These are phyloP conservation scores for Dendrocincla fuliginosa DNA, from an alignment of 2,797 vertebrate genomes.

Conservation along the genomic window DNA sequence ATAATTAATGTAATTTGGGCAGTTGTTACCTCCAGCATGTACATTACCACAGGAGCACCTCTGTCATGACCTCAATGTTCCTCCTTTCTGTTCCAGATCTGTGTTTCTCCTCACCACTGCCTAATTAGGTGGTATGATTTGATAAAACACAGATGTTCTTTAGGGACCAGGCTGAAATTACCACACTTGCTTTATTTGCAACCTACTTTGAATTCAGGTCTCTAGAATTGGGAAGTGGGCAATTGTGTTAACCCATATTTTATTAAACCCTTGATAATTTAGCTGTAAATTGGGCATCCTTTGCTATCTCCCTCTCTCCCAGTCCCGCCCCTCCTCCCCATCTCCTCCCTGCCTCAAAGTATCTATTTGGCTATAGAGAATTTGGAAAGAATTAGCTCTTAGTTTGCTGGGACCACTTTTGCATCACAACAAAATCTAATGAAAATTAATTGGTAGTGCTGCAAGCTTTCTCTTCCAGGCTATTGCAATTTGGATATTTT, in stretches of 20 bases:
- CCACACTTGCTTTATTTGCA: neutral
- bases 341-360: neutral
- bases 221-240: neutral
- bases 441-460: slow-evolving; percentile 6
- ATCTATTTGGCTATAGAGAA: neutral
- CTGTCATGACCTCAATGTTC: neutral
- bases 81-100: slow-evolving; percentile 11
- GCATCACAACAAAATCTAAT: neutral
- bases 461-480: neutral
- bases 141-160: neutral
- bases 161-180: slow-evolving; percentile 39
- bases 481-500: neutral
- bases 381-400: neutral
- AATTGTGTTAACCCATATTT: slow-evolving; percentile 2
- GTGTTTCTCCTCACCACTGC: neutral
- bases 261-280: slow-evolving; percentile 24
- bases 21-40: neutral
- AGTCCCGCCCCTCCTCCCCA: no score
- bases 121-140: slow-evolving; percentile 13
- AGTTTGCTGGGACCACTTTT: neutral
- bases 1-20: neutral
- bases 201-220: slow-evolving; percentile 26
- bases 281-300: neutral
- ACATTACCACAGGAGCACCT: neutral
- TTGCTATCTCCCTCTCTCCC: neutral